Evolutionary conservation across 2,113 vertebrate genomes (phyloP), one percentile per base, ranked within the genome.

Genomic region (Solea senegalensis): DNA sequence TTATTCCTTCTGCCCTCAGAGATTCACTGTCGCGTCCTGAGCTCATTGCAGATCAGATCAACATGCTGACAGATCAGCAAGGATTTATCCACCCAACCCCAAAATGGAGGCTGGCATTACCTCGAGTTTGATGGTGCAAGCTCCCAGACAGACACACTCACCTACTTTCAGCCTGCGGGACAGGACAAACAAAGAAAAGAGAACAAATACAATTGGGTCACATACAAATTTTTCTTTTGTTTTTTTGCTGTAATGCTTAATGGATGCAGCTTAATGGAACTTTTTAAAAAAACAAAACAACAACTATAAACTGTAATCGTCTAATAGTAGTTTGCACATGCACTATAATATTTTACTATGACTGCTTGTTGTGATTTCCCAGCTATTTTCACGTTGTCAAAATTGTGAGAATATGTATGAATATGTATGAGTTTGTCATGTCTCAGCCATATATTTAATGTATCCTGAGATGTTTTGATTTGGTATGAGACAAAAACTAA

Each of bases 141-240:
- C 72, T 34, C 34, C 45, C 66, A 83, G 77, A 88, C 73, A 74
- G 78, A 89, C 64, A 39, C 41, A n/a, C 69, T 89, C 81, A 87
- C 82, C 84, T 91, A 88, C 80, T 88, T 89, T 77, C 68, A 60
- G 9, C 54, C 28, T 53, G 48, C 45, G 51, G 63, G 60, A 76
- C 50, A 0, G 28, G 60, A 11, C 59, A 21, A 53, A 45, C 11
- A 34, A 27, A 40, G 4, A 6, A 4, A 16, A n/a, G 9, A n/a
- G 11, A 28, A 41, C 26, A 40, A 21, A 27, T 9, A 27, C 45
- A 52, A 82, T 60, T 89, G 49, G 89, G 89, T 89, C 89, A 90
- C 54, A 64, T 72, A 72, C 21, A 21, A 21, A 21, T 62, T 61
- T 54, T 69, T 57, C 56, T 21, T 85, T 69, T 34, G 34, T 4